Base-by-base conservation (phyloP, 2,888 invertebrate species). In the Cephus nigrinus region DNA sequence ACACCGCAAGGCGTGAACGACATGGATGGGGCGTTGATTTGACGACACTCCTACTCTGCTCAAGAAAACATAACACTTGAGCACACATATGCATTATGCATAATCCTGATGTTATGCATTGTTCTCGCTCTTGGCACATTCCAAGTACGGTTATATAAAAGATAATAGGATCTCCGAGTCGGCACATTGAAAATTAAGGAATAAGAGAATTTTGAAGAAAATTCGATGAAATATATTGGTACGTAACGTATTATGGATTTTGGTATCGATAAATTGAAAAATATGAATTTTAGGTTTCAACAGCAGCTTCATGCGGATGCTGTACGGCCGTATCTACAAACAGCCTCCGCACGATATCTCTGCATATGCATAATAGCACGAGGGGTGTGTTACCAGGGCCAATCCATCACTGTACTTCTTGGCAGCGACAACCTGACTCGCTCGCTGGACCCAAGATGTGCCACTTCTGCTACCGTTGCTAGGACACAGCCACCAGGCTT, bases 1-100 rank as follows among this genome's bases (percentile, higher is more conserved):
- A 73, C 78, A 77, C 73, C 75, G 81, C 84, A 79, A 87, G 87
- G 88, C 88, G 88, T 85, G 86, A 88, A 87, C 85, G 84, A 87
- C 88, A 87, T 80, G 79, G 80, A 85, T 85, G 84, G 86, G 89
- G 89, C 89, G 89, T 89, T 83, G 86, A 89, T 88, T 84, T 85
- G 86, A 86, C 84, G 87, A 88, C 86, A 87, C 88, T 89, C 87
- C 88, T 87, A 88, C 84, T 80, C 78, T 79, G 82, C 80, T 79
- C 81, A 80, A 84, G 84, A 85, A 86, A 84, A 87, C 81, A 82
- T 80, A 79, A 80, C 77, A 79, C 78, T 76, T 82, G 84, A 82
- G 81, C 82, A 80, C 80, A 82, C 80, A 83, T 82, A 88, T 89
- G 88, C 86, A 88, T 89, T 83, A 88, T 88, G 85, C 86, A 87